phyloP scores from a whole-genome alignment of 2,113 vertebrate species.

The Colaptes auratus region DNA sequence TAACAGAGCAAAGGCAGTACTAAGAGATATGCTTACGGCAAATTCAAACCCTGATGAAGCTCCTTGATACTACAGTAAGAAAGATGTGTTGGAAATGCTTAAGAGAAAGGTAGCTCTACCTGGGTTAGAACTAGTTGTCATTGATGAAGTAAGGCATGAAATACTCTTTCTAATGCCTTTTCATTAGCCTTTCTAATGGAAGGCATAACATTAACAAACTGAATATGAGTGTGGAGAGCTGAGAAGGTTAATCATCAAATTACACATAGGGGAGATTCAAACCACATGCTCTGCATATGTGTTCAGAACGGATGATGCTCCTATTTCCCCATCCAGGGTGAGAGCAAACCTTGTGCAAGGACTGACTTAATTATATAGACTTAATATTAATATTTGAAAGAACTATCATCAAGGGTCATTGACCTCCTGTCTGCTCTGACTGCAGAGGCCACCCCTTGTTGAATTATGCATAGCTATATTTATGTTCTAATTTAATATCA shows the following conservation, averaged over 20 bases:
- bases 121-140: background rate
- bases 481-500: slow-evolving; percentile 68
- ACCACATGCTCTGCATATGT: background rate
- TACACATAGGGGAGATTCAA: background rate
- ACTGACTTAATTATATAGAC: slow-evolving; percentile 34
- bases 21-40: background rate
- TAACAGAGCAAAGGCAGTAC: background rate
- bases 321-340: slow-evolving; percentile 18
- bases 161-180: background rate
- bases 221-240: slow-evolving; percentile 12
- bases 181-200: slow-evolving; percentile 2
- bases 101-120: background rate
- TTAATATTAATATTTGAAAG: slow-evolving; percentile 21
- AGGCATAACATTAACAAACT: slow-evolving; percentile 4
- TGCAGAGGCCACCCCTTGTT: slow-evolving; percentile 29
- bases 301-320: slow-evolving; percentile 7
- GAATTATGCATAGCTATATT: slow-evolving; percentile 73
- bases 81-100: background rate
- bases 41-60: slow-evolving; percentile 1
- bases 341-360: slow-evolving; percentile 39
- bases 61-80: background rate
- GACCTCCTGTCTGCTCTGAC: slow-evolving; percentile 49
- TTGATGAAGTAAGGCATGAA: background rate
- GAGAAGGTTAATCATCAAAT: slow-evolving; percentile 29
- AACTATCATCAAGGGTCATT: slow-evolving; percentile 40